These are phyloP conservation scores for Chloropsis hardwickii DNA, from an alignment of 2,113 vertebrate genomes.

Conservation along the genomic window DNA sequence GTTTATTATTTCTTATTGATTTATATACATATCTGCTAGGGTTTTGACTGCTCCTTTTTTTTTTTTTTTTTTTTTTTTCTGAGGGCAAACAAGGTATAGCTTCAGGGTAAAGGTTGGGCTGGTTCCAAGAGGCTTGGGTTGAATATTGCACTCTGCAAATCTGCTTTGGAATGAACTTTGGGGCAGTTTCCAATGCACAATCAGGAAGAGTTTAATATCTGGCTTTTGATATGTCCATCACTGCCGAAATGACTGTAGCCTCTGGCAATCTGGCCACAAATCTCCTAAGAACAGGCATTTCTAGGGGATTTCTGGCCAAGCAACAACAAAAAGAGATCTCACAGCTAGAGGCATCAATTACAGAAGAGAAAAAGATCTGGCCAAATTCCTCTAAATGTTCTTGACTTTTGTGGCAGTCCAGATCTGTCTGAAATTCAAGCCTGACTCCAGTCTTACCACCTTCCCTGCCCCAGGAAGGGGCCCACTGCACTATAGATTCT, in stretches of 20 bases:
- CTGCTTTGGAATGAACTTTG: neutral
- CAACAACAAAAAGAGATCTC: neutral
- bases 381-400: slow-evolving; percentile 39
- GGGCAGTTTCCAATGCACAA: neutral
- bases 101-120: neutral
- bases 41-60: neutral
- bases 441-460: slow-evolving; percentile 26
- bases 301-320: neutral
- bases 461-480: slow-evolving; percentile 33
- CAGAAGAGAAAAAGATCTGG: neutral
- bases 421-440: slow-evolving; percentile 33
- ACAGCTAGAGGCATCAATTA: slow-evolving; percentile 19
- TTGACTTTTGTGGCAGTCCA: slow-evolving; percentile 10
- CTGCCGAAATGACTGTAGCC: neutral
- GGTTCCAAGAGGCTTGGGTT: neutral
- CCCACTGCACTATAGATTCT: slow-evolving; percentile 9
- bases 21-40: neutral
- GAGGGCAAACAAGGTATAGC: neutral
- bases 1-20: neutral
- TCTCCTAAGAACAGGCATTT: neutral
- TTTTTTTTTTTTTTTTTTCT: neutral
- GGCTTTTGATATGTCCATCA: neutral
- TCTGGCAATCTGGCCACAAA: neutral
- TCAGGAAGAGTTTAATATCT: slow-evolving; percentile 16
- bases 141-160: neutral